Evolutionary conservation across 2,888 invertebrate species (phyloP).

Genomic region (Schrankia costaestrigalis): DNA sequence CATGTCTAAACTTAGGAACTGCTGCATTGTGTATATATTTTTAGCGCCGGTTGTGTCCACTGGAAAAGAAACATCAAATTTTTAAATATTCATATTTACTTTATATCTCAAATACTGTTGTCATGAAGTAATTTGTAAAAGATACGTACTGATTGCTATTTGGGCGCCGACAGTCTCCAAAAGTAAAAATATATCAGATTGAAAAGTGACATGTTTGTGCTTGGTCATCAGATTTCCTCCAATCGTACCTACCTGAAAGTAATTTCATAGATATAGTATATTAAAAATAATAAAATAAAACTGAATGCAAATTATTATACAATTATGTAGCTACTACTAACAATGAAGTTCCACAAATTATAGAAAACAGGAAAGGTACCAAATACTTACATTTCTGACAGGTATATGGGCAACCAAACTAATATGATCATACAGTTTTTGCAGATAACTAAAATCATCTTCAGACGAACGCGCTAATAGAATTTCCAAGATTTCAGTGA

Average conservation of each 20-base stretch:
- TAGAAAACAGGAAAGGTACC: no score
- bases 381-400: constrained; percentile 83
- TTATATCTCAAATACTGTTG: no score
- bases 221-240: constrained; percentile 87
- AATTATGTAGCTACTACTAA: no score
- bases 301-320: no score
- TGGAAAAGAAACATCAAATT: constrained; percentile 22
- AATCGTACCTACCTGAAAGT: constrained; percentile 81
- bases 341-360: no score
- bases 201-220: constrained; percentile 82
- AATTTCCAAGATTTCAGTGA: constrained; percentile 74
- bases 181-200: constrained; percentile 84
- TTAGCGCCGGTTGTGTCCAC: constrained; percentile 26
- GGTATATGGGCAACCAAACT: constrained; percentile 84
- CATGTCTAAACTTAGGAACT: constrained; percentile 53
- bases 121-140: no score
- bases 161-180: constrained; percentile 52
- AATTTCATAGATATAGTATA: no score
- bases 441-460: constrained; percentile 79
- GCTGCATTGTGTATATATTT: constrained; percentile 46
- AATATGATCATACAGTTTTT: constrained; percentile 81
- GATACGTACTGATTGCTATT: constrained; percentile 40
- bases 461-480: constrained; percentile 43
- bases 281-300: no score
- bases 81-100: no score